Evolutionary conservation across 2,888 invertebrate genomes (phyloP).

Genomic region (Hyles lineata): DNA sequence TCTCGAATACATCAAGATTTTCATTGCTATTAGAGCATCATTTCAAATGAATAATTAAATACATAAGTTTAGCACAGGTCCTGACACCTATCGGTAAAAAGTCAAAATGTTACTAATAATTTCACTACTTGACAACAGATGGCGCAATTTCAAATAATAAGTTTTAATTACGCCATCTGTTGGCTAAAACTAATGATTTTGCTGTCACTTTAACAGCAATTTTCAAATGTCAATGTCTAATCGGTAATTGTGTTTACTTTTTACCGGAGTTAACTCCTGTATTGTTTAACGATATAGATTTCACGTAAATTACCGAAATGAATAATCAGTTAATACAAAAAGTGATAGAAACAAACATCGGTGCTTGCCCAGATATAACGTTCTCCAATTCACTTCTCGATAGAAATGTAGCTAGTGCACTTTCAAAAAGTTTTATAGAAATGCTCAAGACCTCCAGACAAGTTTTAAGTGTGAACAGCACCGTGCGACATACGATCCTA

Average conservation of each 20-base stretch:
- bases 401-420: conserved; percentile 61
- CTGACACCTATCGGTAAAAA: neutral
- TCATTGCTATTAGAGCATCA: too few species aligned
- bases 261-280: too few species aligned
- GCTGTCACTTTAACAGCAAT: neutral
- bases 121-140: conserved; percentile 38
- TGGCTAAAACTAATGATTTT: neutral
- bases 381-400: conserved; percentile 72
- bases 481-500: conserved; percentile 61
- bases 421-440: conserved; percentile 71
- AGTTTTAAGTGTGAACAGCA: conserved; percentile 60
- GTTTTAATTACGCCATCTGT: neutral
- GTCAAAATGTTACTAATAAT: neutral
- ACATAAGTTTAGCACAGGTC: neutral
- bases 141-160: conserved; percentile 13
- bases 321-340: conserved; percentile 68
- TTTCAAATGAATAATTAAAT: neutral
- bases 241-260: neutral
- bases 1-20: too few species aligned
- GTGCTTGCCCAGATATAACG: conserved; percentile 58
- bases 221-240: neutral
- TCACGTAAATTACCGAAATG: conserved; percentile 49
- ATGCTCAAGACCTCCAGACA: conserved; percentile 61
- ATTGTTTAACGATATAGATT: neutral
- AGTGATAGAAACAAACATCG: conserved; percentile 61